Evolutionary conservation across 2,797 vertebrate species (phyloP), one percentile per base, ranked within the genome.

Genomic region (Hippoglossus hippoglossus): DNA sequence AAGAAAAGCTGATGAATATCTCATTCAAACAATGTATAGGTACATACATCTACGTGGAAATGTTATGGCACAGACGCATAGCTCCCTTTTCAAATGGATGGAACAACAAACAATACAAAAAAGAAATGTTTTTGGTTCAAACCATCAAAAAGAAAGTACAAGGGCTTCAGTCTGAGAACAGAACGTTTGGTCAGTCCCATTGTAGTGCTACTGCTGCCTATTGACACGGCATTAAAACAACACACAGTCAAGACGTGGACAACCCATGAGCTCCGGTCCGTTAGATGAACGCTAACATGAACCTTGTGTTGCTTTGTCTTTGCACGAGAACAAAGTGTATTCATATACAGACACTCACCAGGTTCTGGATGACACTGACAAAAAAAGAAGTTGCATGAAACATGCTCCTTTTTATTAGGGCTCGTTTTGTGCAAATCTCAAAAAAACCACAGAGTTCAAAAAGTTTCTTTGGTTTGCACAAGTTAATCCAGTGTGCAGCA

Each of bases 401-500:
- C 44, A 68, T 46, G 65, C 66, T 81, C 31, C 26, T 61, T 83
- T 83, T 58, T 50, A 31, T 81, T 39, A 60, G 71, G 79, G 81
- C 61, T 81, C 34, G 24, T 74, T 81, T 70, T 89, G 87, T 91
- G 85, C 87, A 86, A 85, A 90, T 87, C 82, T 85, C 71, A 79
- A 80, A 80, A 85, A 83, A 62, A 2, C 5, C 49, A 25, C 25
- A 64, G 11, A 61, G 69, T 75, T 89, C 54, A 66, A 77, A 86
- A 85, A 57, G 73, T 71, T 81, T 90, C 87, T 92, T 92, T 92
- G 90, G 91, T 91, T 92, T 89, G 89, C 82, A 91, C 85, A 89
- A 81, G 62, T 75, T 55, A 77, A 79, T 82, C 71, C 72, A 72
- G 67, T 70, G 67, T 81, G 78, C 79, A 84, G 67, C 71, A 74